Percentiles rank a stretch among this genome's conserved stretches.
Evolutionary conservation across 1,140 invertebrate genomes (phyloP).

Genomic region (Drosophila simulans): DNA sequence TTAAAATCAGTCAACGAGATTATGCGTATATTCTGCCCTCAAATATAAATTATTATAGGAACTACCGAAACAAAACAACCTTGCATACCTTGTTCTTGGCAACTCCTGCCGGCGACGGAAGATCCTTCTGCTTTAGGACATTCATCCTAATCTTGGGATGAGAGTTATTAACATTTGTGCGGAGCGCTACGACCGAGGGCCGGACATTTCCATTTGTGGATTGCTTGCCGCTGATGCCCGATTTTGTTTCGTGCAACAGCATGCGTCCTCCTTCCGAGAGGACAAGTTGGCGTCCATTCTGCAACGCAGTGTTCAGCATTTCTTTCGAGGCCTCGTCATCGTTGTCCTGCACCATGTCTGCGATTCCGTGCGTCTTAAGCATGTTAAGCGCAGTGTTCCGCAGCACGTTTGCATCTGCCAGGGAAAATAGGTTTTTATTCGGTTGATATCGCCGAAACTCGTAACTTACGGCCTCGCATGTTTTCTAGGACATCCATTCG

Average conservation of each 20-base stretch:
- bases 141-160: constrained; percentile 71
- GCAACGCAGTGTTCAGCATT: constrained; percentile 89
- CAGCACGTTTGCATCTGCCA: constrained; percentile 58
- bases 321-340: constrained; percentile 87
- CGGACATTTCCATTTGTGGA: constrained; percentile 51
- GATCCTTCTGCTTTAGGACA: constrained; percentile 66
- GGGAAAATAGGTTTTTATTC: background rate
- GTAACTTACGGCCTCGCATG: constrained; percentile 58
- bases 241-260: constrained; percentile 87
- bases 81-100: constrained; percentile 67
- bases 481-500: constrained; percentile 68
- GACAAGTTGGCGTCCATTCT: constrained; percentile 91
- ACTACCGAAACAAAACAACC: too few relatives aligned
- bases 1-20: constrained; percentile 82
- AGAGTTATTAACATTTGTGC: constrained; percentile 27
- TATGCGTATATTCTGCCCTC: constrained; percentile 74
- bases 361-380: constrained; percentile 92
- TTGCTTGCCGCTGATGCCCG: constrained; percentile 49
- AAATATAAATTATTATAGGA: background rate
- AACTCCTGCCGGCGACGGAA: constrained; percentile 35
- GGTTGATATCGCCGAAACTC: background rate
- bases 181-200: constrained; percentile 18
- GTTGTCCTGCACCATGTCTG: constrained; percentile 88
- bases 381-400: constrained; percentile 86
- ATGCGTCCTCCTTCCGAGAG: constrained; percentile 92